These are phyloP conservation scores for Cherax destructor DNA, from an alignment of 1,140 invertebrate species.

Conservation along the genomic window DNA sequence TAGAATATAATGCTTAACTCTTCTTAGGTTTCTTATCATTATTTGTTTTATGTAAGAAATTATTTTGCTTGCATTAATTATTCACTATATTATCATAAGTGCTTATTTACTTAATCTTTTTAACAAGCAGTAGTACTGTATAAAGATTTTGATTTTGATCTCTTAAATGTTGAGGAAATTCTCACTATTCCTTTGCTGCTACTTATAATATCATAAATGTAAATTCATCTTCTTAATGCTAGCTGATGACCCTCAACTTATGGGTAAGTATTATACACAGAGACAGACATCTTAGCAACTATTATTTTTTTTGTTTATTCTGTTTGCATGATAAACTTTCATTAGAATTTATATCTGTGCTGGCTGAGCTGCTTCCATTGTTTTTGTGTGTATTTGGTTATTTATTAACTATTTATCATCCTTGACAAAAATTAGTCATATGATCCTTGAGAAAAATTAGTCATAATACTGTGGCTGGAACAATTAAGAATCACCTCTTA, in stretches of 20 bases:
- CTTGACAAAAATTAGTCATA: too few relatives aligned
- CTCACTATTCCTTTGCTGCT: neutral
- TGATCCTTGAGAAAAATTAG: too few relatives aligned
- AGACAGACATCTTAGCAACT: neutral
- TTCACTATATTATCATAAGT: neutral
- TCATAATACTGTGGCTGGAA: too few relatives aligned
- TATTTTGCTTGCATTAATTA: too few relatives aligned
- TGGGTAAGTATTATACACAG: conserved; percentile 48
- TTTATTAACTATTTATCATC: neutral
- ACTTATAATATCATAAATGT: neutral
- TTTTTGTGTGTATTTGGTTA: neutral
- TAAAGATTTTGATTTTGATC: neutral
- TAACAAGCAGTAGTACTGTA: too few relatives aligned
- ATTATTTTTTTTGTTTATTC: neutral
- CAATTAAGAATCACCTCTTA: too few relatives aligned
- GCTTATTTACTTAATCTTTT: neutral
- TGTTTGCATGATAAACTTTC: neutral
- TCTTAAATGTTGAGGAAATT: neutral
- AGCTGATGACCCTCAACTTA: conserved; percentile 63
- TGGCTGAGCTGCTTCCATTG: neutral
- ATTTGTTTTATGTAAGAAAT: neutral
- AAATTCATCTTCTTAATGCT: conserved; percentile 27
- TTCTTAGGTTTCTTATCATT: neutral
- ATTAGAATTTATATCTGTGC: neutral
- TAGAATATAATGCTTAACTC: neutral